Evolutionary conservation across 2,797 vertebrate species (phyloP), one percentile per base, ranked within the genome.

Genomic region (Sebastes matsubarae): DNA sequence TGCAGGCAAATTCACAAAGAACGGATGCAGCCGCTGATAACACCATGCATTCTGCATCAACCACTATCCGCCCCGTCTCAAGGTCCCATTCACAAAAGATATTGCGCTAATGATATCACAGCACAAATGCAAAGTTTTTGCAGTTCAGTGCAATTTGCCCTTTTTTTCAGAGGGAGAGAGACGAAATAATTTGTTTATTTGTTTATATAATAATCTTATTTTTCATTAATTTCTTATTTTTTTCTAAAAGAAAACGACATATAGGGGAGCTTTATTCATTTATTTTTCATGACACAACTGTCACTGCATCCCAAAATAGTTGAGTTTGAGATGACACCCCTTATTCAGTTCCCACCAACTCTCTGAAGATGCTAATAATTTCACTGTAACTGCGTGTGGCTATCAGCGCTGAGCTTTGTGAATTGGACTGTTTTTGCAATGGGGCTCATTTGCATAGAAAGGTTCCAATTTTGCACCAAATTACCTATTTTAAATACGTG

Each of bases 91-190:
- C 3, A 30, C 9, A 61, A 30, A 32, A 61, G 1, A 11, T 20
- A n/a, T 61, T 60, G 27, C 29, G 13, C 59, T 61, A 30, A 30
- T 60, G 8, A 60, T 27, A 29, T 29, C 13, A 29, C 25, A 18
- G 57, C 25, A 27, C 57, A 59, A 42, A 42, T 42, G 38, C 6
- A 42, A 42, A 9, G 13, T 11, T 29, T 57, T 59, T 59, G 57
- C 14, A 29, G 8, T 0, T 18, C 0, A 59, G 57, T 18, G 2
- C 0, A 29, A 59, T 59, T 61, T 60, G 18, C 16, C 5, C 2
- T 60, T 30, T 60, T 30, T 60, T 60, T 1, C 8, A 0, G 22
- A 9, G 59, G 25, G 18, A 32, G 29, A 25, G 29, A 6, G 16
- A 27, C 1, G 4, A 60, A 32, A 30, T 11, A 2, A 42, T 42